A percentile compares a stretch with the other conserved stretches of the same genome.
Evolutionary conservation across 2,113 vertebrate genomes (phyloP).

Genomic region (Phalacrocorax aristotelis): DNA sequence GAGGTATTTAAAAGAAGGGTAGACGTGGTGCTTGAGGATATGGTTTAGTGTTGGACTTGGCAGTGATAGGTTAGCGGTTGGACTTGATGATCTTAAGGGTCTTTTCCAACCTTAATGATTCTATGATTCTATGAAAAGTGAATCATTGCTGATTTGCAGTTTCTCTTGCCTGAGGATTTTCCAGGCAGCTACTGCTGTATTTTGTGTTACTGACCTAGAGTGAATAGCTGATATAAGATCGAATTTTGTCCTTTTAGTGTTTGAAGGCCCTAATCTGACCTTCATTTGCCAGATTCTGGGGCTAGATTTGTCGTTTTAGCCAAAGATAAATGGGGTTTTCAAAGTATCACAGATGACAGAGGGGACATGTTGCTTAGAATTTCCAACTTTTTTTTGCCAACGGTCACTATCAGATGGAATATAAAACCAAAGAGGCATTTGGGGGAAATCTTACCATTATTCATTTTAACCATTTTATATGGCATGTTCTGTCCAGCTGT

Average conservation of each 20-base stretch:
- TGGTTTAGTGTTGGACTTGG: no score
- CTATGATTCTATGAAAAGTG: not conserved
- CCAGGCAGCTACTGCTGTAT: not conserved
- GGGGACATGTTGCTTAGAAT: not conserved
- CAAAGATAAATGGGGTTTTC: not conserved
- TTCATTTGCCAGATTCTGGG: not conserved
- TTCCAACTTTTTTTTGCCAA: not conserved
- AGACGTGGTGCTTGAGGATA: no score
- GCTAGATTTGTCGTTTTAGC: not conserved
- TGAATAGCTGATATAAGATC: not conserved
- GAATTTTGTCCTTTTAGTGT: not conserved
- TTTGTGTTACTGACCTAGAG: not conserved
- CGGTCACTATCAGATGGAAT: not conserved
- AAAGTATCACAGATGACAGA: not conserved
- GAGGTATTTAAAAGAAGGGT: no score
- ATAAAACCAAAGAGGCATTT: not conserved
- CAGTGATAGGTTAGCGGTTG: no score
- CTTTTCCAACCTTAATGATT: no score
- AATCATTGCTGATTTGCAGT: not conserved
- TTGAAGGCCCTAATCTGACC: not conserved
- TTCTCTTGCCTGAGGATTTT: not conserved
- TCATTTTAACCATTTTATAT: not conserved
- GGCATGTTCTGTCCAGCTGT: not conserved
- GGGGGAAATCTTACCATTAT: not conserved
- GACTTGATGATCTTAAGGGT: no score